Evolutionary conservation across 2,888 invertebrate genomes (phyloP).

Genomic region (Cylloceria caligata): DNA sequence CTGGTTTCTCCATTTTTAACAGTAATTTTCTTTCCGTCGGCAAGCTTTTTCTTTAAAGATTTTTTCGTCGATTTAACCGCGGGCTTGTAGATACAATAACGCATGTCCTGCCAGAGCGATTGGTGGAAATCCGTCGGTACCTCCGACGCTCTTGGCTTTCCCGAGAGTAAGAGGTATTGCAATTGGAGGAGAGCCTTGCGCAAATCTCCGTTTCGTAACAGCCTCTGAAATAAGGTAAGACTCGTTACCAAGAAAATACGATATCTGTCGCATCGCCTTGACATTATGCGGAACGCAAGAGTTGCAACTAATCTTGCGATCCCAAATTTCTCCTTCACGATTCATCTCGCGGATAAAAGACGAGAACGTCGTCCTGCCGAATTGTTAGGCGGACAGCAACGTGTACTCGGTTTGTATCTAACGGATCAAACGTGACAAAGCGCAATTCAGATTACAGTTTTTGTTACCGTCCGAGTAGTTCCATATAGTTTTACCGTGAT

Average conservation of each 20-base stretch:
- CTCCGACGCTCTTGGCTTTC: conserved; percentile 65
- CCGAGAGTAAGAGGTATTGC: conserved; percentile 89
- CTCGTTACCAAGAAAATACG: background rate
- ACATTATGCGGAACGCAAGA: no score
- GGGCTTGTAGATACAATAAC: conserved; percentile 77
- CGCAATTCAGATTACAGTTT: no score
- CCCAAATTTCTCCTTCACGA: no score
- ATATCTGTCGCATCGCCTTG: background rate
- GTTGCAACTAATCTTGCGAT: no score
- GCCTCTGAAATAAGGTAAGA: conserved; percentile 72
- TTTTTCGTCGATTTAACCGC: conserved; percentile 74
- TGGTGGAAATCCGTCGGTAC: conserved; percentile 67
- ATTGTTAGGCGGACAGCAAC: no score
- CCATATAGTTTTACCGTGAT: no score
- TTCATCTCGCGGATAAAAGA: no score
- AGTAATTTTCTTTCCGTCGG: conserved; percentile 5
- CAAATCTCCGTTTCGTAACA: conserved; percentile 87
- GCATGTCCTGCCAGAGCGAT: conserved; percentile 77
- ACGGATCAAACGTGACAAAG: no score
- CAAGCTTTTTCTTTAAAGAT: conserved; percentile 62
- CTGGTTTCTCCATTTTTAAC: conserved; percentile 66
- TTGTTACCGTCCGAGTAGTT: no score
- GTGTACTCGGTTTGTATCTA: no score
- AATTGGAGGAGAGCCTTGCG: conserved; percentile 90
- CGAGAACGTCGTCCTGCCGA: no score